phyloP scores from a whole-genome alignment of 2,797 vertebrate genomes.

The Rhynchotus rufescens region DNA sequence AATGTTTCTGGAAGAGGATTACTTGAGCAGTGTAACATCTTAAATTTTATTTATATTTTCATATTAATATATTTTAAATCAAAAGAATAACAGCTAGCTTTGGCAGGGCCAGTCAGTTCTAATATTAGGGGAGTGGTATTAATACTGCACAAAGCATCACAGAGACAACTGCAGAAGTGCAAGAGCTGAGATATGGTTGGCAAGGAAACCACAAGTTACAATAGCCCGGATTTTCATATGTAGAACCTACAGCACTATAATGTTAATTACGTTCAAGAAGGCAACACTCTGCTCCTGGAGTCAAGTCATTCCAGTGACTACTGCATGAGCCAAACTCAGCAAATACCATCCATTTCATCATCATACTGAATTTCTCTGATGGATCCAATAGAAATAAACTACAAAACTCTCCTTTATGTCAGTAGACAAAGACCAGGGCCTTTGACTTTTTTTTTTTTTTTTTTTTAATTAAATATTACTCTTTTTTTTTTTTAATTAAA shows the following conservation, averaged over 20 bases:
- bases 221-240: constrained; percentile 65
- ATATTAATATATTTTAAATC: constrained; percentile 5
- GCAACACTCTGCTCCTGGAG: background rate
- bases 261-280: constrained; percentile 42
- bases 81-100: constrained; percentile 49
- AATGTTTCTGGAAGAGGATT: constrained; percentile 39
- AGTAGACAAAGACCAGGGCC: background rate
- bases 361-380: background rate
- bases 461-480: background rate
- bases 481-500: background rate
- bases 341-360: background rate
- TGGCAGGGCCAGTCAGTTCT: constrained; percentile 17
- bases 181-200: constrained; percentile 69
- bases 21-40: constrained; percentile 15
- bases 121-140: constrained; percentile 32
- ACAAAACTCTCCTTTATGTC: background rate
- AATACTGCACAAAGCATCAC: constrained; percentile 55
- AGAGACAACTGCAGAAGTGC: constrained; percentile 57
- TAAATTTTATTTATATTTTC: constrained; percentile 49
- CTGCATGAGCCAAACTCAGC: constrained; percentile 29
- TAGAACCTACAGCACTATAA: constrained; percentile 58
- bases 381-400: background rate
- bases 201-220: constrained; percentile 72
- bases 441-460: background rate
- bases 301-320: constrained; percentile 26